Percentiles rank a stretch among this genome's conserved stretches.
These are phyloP conservation scores for Sepiola atlantica DNA, from an alignment of 2,888 invertebrate genomes.

Conservation along the genomic window DNA sequence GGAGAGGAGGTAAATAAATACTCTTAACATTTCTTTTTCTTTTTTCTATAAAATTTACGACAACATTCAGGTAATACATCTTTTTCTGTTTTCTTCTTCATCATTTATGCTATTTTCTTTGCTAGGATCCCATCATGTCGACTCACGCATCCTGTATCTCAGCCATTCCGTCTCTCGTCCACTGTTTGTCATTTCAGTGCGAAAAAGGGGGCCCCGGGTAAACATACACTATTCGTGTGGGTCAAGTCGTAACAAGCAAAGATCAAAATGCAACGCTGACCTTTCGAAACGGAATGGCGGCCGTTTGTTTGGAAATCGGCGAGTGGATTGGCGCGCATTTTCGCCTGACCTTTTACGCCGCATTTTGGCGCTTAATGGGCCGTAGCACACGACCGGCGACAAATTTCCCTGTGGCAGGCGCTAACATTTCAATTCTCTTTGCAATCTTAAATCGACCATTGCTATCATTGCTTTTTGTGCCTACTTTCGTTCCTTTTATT, in stretches of 20 bases:
- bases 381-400: conserved; percentile 6
- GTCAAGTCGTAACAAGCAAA: neutral
- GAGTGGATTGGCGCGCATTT: neutral
- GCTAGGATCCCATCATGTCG: neutral
- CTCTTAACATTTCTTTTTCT: too few relatives aligned
- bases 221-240: neutral
- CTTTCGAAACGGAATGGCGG: neutral
- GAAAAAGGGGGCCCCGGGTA: neutral
- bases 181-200: neutral
- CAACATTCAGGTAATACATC: too few relatives aligned
- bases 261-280: neutral
- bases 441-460: neutral
- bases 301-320: conserved; percentile 5
- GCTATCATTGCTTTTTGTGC: neutral
- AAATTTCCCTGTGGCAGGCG: conserved; percentile 21
- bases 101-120: neutral
- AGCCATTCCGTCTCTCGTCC: neutral
- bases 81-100: neutral
- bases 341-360: neutral
- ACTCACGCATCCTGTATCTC: neutral
- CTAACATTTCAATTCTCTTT: neutral
- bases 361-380: conserved; percentile 4
- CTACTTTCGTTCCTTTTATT: neutral
- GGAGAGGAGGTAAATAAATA: too few relatives aligned
- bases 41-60: too few relatives aligned